Conservation (phyloP, 2,888 invertebrate species). For the Drosophila tanythrix region DNA sequence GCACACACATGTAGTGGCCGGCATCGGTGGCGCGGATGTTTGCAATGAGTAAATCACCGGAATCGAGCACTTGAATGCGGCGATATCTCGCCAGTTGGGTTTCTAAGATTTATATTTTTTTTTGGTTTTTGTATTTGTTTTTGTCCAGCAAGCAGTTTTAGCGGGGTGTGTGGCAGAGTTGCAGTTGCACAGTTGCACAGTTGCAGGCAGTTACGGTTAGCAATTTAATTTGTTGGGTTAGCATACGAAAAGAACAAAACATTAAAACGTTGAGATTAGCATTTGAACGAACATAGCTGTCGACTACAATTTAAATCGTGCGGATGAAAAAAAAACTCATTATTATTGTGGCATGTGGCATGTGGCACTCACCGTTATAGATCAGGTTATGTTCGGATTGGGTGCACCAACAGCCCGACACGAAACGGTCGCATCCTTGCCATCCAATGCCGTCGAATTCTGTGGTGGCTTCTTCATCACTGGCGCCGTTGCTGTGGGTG, state of each 20-base stretch:
- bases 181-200: slow-evolving; percentile 15
- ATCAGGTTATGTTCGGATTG: slow-evolving; percentile 95
- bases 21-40: slow-evolving; percentile 93
- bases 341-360: background rate
- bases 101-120: slow-evolving; percentile 84
- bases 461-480: slow-evolving; percentile 93
- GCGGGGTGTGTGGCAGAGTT: slow-evolving; percentile 15
- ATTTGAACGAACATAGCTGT: slow-evolving; percentile 2
- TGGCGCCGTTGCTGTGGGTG: slow-evolving; percentile 91
- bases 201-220: slow-evolving; percentile 51
- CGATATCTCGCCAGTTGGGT: slow-evolving; percentile 88
- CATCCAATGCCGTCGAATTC: slow-evolving; percentile 95
- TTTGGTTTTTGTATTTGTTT: slow-evolving; percentile 1
- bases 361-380: slow-evolving; percentile 90
- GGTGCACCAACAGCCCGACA: slow-evolving; percentile 97
- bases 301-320: slow-evolving; percentile 11
- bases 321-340: background rate
- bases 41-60: slow-evolving; percentile 94
- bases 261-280: slow-evolving; percentile 42
- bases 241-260: slow-evolving; percentile 39
- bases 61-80: slow-evolving; percentile 93
- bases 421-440: slow-evolving; percentile 94
- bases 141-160: slow-evolving; percentile 41
- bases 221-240: slow-evolving; percentile 56
- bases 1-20: slow-evolving; percentile 95